Base-by-base conservation (phyloP, 2,888 invertebrate genomes). In the Candidula unifasciata region DNA sequence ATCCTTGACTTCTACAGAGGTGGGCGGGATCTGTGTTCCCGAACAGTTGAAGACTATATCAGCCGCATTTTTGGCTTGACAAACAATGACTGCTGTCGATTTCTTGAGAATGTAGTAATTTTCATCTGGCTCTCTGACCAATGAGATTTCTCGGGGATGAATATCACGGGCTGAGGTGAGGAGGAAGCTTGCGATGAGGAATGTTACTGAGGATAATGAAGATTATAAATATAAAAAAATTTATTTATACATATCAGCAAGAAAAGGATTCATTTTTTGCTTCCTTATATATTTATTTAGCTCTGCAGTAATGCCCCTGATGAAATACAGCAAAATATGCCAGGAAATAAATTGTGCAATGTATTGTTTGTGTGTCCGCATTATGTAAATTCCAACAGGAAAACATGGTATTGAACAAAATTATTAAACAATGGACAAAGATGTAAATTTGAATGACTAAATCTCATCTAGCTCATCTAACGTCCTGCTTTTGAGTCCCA, bases 41-140 rank as follows among this genome's bases (percentile, higher is more conserved):
- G 66, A 74, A 44, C 87, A 87, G 21, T 52, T 69, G 73, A 87
- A 87, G 68, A 54, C 68, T 44, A 87, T 86, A 35, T 83, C 69
- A 24, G 66, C 78, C 0, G 87, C 86, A 37, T 85, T 85, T 27
- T 80, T 79, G 33, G 86, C 86, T 24, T 84, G 78, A 52, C 87
- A 87, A 2, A 83, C 83, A 83, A 87, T 81, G 54, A 73, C 83
- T 3, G 69, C 86, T 0, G 86, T 77, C 13, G 52, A 27, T 21
- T 73, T 83, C n/a, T 73, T 80, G 57, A 79, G 68, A 24, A 87
- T 76, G 80, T 87, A 86, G 37, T 86, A 86, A 37, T 77, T 77
- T 3, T 68, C 57, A 3, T 87, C 83, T 33, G 86, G 87, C n/a
- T 85, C 71, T 24, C 33, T 60, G 21, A 82, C 76, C 33, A 86